Conservation (phyloP, 2,113 vertebrate genomes). For the Cervus canadensis region DNA sequence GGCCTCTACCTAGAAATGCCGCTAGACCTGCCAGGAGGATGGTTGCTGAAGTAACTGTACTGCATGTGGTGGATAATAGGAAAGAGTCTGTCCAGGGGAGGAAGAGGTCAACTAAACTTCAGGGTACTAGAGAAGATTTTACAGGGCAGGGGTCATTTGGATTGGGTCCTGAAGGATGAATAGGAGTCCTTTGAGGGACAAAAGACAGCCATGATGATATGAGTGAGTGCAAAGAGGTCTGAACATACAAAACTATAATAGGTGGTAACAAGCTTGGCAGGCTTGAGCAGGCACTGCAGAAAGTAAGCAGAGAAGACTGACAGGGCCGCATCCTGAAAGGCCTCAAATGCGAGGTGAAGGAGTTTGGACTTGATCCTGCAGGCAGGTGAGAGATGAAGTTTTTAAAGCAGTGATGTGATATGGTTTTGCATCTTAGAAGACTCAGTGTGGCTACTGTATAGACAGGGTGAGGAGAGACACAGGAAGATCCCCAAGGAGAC, state of each 20-base stretch:
- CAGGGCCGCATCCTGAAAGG: not conserved
- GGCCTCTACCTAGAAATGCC: not conserved
- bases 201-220: not conserved
- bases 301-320: not conserved
- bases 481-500: not conserved
- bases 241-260: not conserved
- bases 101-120: not conserved
- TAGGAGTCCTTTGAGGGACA: not conserved
- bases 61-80: not conserved
- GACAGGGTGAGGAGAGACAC: not conserved
- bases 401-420: not conserved
- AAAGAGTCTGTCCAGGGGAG: not conserved
- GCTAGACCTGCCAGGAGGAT: not conserved
- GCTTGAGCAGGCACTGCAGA: not conserved
- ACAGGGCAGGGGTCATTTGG: not conserved
- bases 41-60: not conserved
- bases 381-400: not conserved
- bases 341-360: not conserved
- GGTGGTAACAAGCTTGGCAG: not conserved
- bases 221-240: not conserved
- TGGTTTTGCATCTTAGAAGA: not conserved
- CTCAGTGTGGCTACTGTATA: not conserved
- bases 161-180: not conserved
- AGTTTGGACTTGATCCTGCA: not conserved
- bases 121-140: not conserved